These are phyloP conservation scores for Talpa occidentalis DNA, from an alignment of 2,113 vertebrate species.

Conservation along the genomic window DNA sequence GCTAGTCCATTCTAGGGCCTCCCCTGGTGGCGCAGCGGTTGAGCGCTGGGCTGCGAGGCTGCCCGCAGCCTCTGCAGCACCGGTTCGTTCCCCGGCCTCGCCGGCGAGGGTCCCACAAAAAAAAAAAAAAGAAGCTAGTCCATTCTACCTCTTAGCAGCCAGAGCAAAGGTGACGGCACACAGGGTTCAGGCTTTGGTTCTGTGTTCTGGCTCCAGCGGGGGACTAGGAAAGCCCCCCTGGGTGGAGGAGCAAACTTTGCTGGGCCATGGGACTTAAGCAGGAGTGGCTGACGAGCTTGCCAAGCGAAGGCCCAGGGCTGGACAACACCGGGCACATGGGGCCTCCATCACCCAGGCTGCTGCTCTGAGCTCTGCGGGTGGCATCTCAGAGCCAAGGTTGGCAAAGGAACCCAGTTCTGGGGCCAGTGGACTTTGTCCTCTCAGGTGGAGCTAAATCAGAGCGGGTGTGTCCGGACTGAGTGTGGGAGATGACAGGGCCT, in stretches of 20 bases:
- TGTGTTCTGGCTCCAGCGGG: too few relatives aligned
- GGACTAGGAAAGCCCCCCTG: not conserved
- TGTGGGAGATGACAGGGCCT: fast-evolving
- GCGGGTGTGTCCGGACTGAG: not conserved
- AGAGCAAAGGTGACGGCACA: not conserved
- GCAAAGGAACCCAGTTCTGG: not conserved
- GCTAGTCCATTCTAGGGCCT: too few relatives aligned
- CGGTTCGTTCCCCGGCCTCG: too few relatives aligned
- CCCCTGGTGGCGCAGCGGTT: too few relatives aligned
- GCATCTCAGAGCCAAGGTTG: not conserved
- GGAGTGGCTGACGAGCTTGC: not conserved
- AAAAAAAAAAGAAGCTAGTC: too few relatives aligned
- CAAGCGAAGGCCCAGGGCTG: not conserved
- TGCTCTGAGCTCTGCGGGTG: too few relatives aligned
- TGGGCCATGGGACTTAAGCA: too few relatives aligned
- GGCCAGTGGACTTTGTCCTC: not conserved
- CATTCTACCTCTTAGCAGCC: not conserved
- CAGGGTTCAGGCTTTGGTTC: not conserved
- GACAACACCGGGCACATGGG: not conserved
- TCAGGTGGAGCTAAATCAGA: not conserved
- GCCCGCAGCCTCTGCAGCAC: too few relatives aligned
- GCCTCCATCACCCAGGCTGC: not conserved
- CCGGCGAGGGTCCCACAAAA: too few relatives aligned
- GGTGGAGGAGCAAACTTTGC: not conserved
- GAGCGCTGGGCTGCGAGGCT: too few relatives aligned